Evolutionary conservation across 2,113 vertebrate species (phyloP).

Genomic region (Aldabrachelys gigantea): DNA sequence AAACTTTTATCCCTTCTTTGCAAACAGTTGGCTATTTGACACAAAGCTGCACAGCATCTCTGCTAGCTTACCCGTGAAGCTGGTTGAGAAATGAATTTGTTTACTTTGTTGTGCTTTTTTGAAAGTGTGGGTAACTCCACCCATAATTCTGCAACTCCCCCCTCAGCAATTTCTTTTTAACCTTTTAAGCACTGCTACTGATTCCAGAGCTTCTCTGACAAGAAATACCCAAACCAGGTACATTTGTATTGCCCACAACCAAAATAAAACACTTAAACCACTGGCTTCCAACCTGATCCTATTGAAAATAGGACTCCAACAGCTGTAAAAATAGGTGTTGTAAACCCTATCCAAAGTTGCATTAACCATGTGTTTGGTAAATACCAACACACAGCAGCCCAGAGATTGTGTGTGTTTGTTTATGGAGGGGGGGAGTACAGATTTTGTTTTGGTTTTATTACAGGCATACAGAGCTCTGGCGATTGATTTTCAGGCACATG

Average conservation of each 20-base stretch:
- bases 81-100: constrained; percentile 58
- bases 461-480: constrained; percentile 72
- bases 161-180: constrained; percentile 64
- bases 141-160: constrained; percentile 63
- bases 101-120: constrained; percentile 56
- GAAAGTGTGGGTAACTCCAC: constrained; percentile 66
- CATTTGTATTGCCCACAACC: constrained; percentile 38
- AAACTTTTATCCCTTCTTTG: background rate
- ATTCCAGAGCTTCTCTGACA: background rate
- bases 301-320: background rate
- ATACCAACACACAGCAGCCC: background rate
- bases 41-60: background rate
- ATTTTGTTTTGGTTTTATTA: constrained; percentile 74
- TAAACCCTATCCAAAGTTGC: background rate
- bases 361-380: background rate
- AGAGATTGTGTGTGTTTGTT: background rate
- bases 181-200: constrained; percentile 67
- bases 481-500: constrained; percentile 78
- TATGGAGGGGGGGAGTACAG: background rate
- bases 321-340: constrained; percentile 52
- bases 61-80: constrained; percentile 45
- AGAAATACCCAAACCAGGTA: constrained; percentile 25
- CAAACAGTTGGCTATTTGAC: background rate
- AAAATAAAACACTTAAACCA: background rate
- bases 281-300: background rate